Conservation (phyloP, 2,797 vertebrate genomes). For the Sebastes melanostomus region DNA sequence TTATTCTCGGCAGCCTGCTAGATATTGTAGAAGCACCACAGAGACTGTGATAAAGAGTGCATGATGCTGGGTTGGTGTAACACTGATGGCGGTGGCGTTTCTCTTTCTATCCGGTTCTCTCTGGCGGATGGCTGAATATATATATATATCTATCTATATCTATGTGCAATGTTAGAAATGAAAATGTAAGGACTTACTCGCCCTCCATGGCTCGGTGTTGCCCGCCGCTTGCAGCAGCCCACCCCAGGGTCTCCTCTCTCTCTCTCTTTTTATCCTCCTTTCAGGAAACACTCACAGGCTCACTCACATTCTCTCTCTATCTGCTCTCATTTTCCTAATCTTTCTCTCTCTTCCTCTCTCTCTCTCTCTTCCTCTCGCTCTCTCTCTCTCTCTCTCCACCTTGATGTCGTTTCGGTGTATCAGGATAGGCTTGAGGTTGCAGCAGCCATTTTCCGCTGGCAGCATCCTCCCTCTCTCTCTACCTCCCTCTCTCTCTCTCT, state of each 20-base stretch:
- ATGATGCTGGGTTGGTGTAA: slow-evolving; percentile 63
- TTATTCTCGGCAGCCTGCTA: slow-evolving; percentile 68
- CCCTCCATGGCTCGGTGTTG: slow-evolving; percentile 88
- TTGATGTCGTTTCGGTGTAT: slow-evolving; percentile 83
- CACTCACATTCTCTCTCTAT: slow-evolving; percentile 75
- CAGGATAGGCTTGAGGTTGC: slow-evolving; percentile 85
- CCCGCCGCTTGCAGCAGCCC: slow-evolving; percentile 84
- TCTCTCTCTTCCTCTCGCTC: slow-evolving; percentile 24
- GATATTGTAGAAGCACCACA: slow-evolving; percentile 55
- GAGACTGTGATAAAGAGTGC: slow-evolving; percentile 56
- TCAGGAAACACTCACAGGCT: slow-evolving; percentile 74
- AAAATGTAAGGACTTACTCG: slow-evolving; percentile 87
- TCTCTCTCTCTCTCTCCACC: slow-evolving; percentile 76
- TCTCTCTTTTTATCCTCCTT: slow-evolving; percentile 73
- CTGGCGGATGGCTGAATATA: slow-evolving; percentile 51
- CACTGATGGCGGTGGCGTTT: slow-evolving; percentile 56
- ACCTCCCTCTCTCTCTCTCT: slow-evolving; percentile 43
- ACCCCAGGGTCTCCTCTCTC: slow-evolving; percentile 82
- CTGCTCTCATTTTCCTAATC: slow-evolving; percentile 80
- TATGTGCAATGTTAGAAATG: slow-evolving; percentile 66
- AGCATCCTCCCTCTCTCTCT: slow-evolving; percentile 82
- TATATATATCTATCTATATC: slow-evolving; percentile 18
- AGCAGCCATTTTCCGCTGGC: slow-evolving; percentile 90
- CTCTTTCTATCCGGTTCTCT: slow-evolving; percentile 40
- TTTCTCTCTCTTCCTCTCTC: slow-evolving; percentile 61